phyloP scores from a whole-genome alignment of 2,888 invertebrate species.

The Gryllus longicercus region DNA sequence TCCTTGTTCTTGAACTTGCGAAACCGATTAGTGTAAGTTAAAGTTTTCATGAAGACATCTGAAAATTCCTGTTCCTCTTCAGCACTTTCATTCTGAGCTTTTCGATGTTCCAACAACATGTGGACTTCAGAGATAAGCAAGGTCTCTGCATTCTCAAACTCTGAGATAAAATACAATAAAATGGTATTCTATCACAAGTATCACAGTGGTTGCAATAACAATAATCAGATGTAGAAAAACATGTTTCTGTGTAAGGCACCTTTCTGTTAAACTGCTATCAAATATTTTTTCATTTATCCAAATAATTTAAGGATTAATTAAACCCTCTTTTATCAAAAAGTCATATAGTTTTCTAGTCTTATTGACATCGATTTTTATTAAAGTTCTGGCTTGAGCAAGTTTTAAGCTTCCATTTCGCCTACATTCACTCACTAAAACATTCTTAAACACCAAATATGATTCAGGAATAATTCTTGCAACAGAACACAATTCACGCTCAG shows the following conservation, averaged over 20 bases:
- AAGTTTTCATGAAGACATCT: constrained; percentile 96
- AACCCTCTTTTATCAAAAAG: constrained; percentile 68
- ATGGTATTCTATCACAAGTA: neutral
- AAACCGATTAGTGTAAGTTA: constrained; percentile 93
- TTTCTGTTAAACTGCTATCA: neutral
- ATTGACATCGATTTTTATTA: constrained; percentile 86
- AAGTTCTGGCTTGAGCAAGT: constrained; percentile 74
- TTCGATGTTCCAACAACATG: constrained; percentile 94
- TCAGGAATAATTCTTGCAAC: constrained; percentile 69
- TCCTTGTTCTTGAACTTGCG: constrained; percentile 98
- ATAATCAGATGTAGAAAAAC: neutral
- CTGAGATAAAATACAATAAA: constrained; percentile 50
- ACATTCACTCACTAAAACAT: constrained; percentile 69
- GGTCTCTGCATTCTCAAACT: constrained; percentile 98
- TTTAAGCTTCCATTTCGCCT: constrained; percentile 69
- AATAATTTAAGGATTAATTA: constrained; percentile 50
- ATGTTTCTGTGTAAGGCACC: neutral
- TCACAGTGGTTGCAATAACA: neutral
- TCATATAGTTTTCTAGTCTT: constrained; percentile 81
- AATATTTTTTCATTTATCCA: neutral
- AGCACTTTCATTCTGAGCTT: constrained; percentile 95
- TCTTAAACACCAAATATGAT: constrained; percentile 74
- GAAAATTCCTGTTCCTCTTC: constrained; percentile 98
- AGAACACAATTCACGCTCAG: constrained; percentile 76
- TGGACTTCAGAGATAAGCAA: constrained; percentile 92